Evolutionary conservation across 2,888 invertebrate species (phyloP), one percentile per base, ranked within the genome.

Genomic region (Achlya flavicornis): DNA sequence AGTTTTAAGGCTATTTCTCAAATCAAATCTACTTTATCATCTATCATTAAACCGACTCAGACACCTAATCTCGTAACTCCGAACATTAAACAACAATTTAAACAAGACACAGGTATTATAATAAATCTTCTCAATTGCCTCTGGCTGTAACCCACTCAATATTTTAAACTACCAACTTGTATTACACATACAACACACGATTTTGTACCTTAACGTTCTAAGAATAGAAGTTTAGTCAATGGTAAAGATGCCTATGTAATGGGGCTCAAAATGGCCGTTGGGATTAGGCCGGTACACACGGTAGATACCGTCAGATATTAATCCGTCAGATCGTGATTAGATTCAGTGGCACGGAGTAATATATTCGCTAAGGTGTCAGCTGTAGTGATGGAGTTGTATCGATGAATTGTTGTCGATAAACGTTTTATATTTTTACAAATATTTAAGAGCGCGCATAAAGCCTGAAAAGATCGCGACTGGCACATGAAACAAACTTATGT

Each of bases 241-340:
- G 61, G 68, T 19, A 66, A 62, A 63, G 65, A 58, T 46, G 68
- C 69, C 61, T 67, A 66, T 73, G 77, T 81, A 83, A 84, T 84
- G 78, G 79, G 72, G 80, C 75, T 72, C 76, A 78, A 79, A 87
- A 87, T 83, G 86, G 86, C 86, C 87, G 87, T 77, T 84, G 83
- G 84, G 81, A 81, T 86, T 81, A 82, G 81, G 74, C 80, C 78
- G 78, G 82, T 83, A 83, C 85, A 87, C 81, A 86, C 73, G 82
- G 80, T 19, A 77, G 81, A 83, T 81, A 83, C 82, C 84, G 85
- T 80, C 80, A 85, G 90, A 91, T 92, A 91, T 91, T 92, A 92
- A 92, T 92, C 92, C 91, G 84, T 89, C 90, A 88, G 91, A 90
- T 92, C 79, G 86, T 91, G 92, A 93, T 92, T 91, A 93, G 91